Evolutionary conservation across 2,113 vertebrate genomes (phyloP), one percentile per base, ranked within the genome.

Genomic region (Strigops habroptila): DNA sequence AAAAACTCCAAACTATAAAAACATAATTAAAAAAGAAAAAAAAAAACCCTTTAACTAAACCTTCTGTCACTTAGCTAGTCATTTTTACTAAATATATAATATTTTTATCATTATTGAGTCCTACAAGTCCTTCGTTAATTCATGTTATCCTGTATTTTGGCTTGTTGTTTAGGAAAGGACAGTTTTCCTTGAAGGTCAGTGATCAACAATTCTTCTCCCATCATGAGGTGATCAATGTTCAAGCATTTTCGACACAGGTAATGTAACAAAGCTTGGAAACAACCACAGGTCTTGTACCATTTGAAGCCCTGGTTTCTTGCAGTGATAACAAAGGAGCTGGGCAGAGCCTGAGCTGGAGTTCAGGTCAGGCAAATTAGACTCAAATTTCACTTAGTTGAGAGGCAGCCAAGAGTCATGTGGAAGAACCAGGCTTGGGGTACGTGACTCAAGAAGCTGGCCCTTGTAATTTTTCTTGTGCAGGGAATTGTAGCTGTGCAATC

Each of bases 181-280:
- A 98, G 44, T 99, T 99, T 95, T 96, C 95, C 59, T 64, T 99
- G 96, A 98, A 98, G 75, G 97, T 98, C 33, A 97, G 98, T 5
- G 97, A 99, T 97, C 98, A 98, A 7, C 97, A 98, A 44, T 96
- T 98, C 46, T 97, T 98, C 92, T 99, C 99, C 51, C 96, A 97
- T 55, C 95, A 98, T 4, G 96, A 98, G 82, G 95, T 97, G 5
- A 91, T 99, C 97, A 96, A 96, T 48, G 52, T 99, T 78, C 98
- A 98, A 86, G 99, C 98, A 0, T 97, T 99, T 65, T 99, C 99
- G n/a, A 97, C 97, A 59, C 98, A 99, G 99, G 99, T 99, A 98
- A 96, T 3, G 22, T 57, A 25, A 88, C 41, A 43, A 89, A 85
- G 69, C 52, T 48, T 21, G 67, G 55, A 21, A 80, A 37, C 10